phyloP scores from a whole-genome alignment of 1,140 invertebrate species.

The Glossosoma conforme region DNA sequence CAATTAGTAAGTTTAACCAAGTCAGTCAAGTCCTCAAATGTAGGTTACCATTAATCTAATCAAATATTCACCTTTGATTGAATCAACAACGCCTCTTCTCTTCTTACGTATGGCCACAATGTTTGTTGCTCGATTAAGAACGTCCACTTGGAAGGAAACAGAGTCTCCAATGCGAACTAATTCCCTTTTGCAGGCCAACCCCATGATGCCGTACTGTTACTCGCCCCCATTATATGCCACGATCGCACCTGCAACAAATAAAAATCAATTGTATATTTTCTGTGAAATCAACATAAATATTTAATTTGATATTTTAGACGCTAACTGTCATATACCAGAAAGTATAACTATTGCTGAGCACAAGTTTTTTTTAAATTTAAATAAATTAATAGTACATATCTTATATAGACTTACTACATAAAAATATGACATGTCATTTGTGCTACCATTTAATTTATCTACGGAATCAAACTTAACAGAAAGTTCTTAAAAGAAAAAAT shows the following conservation, averaged over 20 bases:
- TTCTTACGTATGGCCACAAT: constrained; percentile 86
- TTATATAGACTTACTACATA: too few species aligned
- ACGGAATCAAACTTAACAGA: too few species aligned
- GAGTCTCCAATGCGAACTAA: constrained; percentile 83
- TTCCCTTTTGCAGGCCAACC: constrained; percentile 87
- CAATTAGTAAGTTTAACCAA: too few species aligned
- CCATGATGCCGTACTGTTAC: constrained; percentile 90
- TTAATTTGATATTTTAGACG: background rate
- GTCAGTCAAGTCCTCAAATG: too few species aligned
- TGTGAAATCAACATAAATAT: background rate
- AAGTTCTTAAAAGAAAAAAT: too few species aligned
- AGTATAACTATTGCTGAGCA: too few species aligned
- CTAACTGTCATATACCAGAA: too few species aligned
- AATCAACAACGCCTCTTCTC: constrained; percentile 83
- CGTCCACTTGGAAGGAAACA: constrained; percentile 73
- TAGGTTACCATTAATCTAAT: too few species aligned
- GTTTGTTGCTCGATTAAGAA: constrained; percentile 80
- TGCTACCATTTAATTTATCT: too few species aligned
- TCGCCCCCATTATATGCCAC: constrained; percentile 46
- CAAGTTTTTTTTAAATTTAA: too few species aligned
- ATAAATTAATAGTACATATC: too few species aligned
- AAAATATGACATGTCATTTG: too few species aligned
- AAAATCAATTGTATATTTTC: background rate
- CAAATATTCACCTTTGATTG: constrained; percentile 70
- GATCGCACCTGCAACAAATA: constrained; percentile 42